Evolutionary conservation across 2,888 invertebrate genomes (phyloP), one percentile per base, ranked within the genome.

Genomic region (Pachycephus smyrnensis): DNA sequence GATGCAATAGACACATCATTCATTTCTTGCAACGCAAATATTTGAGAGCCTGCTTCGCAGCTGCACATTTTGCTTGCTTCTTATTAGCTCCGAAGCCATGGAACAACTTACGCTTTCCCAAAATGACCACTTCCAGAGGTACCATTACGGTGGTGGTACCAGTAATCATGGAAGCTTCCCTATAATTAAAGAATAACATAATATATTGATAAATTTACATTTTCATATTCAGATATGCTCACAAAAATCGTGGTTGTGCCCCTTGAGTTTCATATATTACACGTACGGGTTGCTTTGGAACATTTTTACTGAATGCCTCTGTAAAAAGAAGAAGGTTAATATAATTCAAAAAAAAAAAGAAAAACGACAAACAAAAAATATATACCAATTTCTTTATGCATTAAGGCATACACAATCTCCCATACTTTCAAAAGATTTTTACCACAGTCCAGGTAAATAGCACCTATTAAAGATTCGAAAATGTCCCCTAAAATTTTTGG

Each of bases 401-500:
- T 97, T 71, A 99, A 93, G 75, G 94, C 92, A 90, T 97, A 97
- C 82, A 97, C 94, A 0, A 98, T 95, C 40, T 92, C 91, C 98
- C 97, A 99, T n/a, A 96, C 95, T 0, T 88, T 90, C 12, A 93
- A 87, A n/a, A 98, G 89, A 88, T 95, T 92, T 87, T 96, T 96
- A 36, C 94, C 95, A 86, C 94, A 94, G 92, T 99, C 99, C 73
- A 99, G 92, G 91, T 88, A 91, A 80, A 98, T 94, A 0, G 98
- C 99, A 1, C 98, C 99, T 33, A 96, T 95, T 0, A 98, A 88
- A 0, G 99, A 96, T 92, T 99, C 99, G 91, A 98, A 97, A 69
- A 99, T 92, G 92, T 99, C 99, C 15, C 99, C 98, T 40, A 99
- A 93, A 0, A 95, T 95, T 93, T 98, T 98, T 0, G 98, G 98